Evolutionary conservation across 1,140 invertebrate genomes (phyloP), one percentile per base, ranked within the genome.

Genomic region (Heterodera schachtii): DNA sequence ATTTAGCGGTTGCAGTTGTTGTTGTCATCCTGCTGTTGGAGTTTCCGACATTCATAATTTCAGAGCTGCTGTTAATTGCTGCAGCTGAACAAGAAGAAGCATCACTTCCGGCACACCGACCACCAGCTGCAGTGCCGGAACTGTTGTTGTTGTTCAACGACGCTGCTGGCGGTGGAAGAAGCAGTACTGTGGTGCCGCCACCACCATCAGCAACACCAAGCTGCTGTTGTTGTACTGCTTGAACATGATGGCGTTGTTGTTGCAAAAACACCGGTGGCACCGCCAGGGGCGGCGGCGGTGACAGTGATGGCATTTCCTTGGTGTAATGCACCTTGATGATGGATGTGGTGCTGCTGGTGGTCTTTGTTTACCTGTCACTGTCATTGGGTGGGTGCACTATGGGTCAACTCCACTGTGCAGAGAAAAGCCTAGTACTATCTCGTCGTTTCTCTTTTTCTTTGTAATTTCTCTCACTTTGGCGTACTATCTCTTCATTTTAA

Each of bases 291-390:
- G 47, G 16, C 16, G 57, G 57, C 16, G 57, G 57, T 60, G 57
- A 75, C 66, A 49, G 5, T 52, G 74, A 66, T 41, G 44, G 9
- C 44, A 78, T 69, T 71, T 78, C 76, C 43, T 81, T 81, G 0
- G 66, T 75, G 60, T 78, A 81, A 69, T 73, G 75, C 41, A 77
- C 74, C 79, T 81, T 81, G 49, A 81, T 81, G 11, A 81, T 79
- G 21, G 80, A 75, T 19, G 73, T 21, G 43, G 74, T 44, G 74
- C 31, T n/a, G n/a, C n/a, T n/a, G n/a, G n/a, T n/a, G n/a, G n/a
- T 9, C 52, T 43, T 52, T 6, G 57, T 16, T 52, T 43, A 43
- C 41, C 31, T 75, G 57, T 75, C 44, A 7, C 44, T 57, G 13
- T 52, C 57, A 41, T 47, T 75, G 66, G 46, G n/a, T n/a, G n/a